phyloP scores from a whole-genome alignment of 2,797 vertebrate species.

The Danio aesculapii region DNA sequence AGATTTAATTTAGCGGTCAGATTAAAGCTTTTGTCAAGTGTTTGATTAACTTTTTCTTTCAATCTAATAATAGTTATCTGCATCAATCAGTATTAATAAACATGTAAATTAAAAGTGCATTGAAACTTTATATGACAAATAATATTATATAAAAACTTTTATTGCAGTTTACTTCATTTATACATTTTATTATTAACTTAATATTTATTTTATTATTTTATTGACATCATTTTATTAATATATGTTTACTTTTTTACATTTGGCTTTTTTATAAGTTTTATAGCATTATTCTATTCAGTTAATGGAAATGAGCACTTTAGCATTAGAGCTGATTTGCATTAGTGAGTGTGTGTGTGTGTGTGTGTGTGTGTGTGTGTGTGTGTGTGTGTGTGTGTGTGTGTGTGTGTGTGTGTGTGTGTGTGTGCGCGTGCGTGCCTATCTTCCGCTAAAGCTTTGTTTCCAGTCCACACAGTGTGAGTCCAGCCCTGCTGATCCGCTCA shows the following conservation, averaged over 20 bases:
- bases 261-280: not conserved
- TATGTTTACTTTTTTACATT: too few relatives aligned
- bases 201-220: not conserved
- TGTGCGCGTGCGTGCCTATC: conserved; percentile 17
- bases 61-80: not conserved
- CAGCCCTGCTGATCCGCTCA: conserved; percentile 58
- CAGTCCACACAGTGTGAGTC: conserved; percentile 59
- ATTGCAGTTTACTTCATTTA: too few relatives aligned
- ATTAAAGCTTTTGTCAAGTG: conserved; percentile 5
- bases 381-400: too few relatives aligned
- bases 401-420: too few relatives aligned
- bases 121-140: not conserved
- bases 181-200: too few relatives aligned
- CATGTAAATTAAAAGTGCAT: not conserved
- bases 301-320: conserved; percentile 50
- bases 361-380: conserved; percentile 54
- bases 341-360: conserved; percentile 48
- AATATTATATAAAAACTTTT: too few relatives aligned
- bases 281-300: not conserved
- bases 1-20: not conserved
- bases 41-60: not conserved
- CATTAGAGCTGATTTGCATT: conserved; percentile 67
- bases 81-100: not conserved
- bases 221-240: not conserved
- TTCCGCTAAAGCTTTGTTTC: conserved; percentile 59